Base-by-base conservation (phyloP, 2,888 invertebrate genomes). In the Pseudococcus longispinus region DNA sequence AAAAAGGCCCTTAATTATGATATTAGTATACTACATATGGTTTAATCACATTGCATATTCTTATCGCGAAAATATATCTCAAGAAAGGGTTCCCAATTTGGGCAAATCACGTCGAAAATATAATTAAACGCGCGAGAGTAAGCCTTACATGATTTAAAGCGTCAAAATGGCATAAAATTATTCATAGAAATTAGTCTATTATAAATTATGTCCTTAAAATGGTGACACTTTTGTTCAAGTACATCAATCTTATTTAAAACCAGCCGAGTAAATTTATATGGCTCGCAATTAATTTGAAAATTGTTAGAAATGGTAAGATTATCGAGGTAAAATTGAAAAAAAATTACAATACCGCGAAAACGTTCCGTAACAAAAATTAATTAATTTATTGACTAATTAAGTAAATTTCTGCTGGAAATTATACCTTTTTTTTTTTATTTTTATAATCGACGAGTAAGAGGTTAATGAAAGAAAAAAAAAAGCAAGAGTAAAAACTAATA, bases 141-240 rank as follows among this genome's bases (percentile, higher is more conserved):
- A 70, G 60, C 60, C 60, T 23, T 60, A 74, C 74, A 74, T 37
- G 32, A 80, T 80, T 80, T 42, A 80, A 80, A 20, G 42, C 42
- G 42, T 42, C 20, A 42, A 37, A 80, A 80, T 80, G 77, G 42
- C 77, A 42, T 42, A 42, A 80, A 80, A 80, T 80, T 80, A 80
- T 42, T 42, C 77, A 80, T 42, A 42, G 37, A 80, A 80, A 80
- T 80, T 80, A 80, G 42, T 80, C 77, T 42, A 42, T 80, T 29
- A 80, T 42, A 42, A 80, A 80, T 80, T 80, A 80, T 18, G 70
- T 70, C 29, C 70, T 29, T 29, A 29, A 70, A 70, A 70, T 70
- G 18, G 29, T 29, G n/a, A 70, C 70, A 29, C 29, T 70, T 70
- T 29, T 70, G 70, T 29, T 70, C 70, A 29, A 70, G 29, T 60